Conservation (phyloP, 2,888 invertebrate species). For the Ectemnius continuus region DNA sequence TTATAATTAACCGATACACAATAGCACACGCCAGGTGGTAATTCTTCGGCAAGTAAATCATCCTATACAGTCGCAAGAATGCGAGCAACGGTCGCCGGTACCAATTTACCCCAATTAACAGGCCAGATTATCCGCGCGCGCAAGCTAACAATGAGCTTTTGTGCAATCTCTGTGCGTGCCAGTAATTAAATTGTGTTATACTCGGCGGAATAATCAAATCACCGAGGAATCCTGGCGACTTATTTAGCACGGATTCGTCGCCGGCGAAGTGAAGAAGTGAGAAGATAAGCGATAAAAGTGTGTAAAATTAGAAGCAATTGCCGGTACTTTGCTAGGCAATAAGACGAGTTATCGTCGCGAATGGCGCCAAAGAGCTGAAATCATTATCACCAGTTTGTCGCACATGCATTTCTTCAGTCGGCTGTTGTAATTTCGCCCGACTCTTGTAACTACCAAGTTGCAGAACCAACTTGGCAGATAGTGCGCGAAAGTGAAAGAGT, state of each 20-base stretch:
- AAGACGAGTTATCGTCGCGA: conserved; percentile 34
- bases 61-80: too few relatives aligned
- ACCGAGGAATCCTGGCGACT: not conserved
- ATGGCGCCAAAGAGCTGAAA: conserved; percentile 48
- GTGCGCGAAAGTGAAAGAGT: not conserved
- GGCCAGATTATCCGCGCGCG: conserved; percentile 33
- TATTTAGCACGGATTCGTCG: not conserved
- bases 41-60: too few relatives aligned
- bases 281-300: conserved; percentile 43
- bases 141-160: too few relatives aligned
- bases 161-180: too few relatives aligned
- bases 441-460: not conserved
- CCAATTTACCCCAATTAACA: conserved; percentile 2
- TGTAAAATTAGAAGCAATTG: conserved; percentile 57
- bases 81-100: too few relatives aligned
- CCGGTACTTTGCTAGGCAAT: conserved; percentile 10
- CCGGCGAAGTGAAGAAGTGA: conserved; percentile 24
- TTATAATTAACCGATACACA: too few relatives aligned
- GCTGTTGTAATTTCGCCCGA: conserved; percentile 12
- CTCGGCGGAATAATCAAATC: conserved; percentile 12
- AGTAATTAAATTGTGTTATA: not conserved
- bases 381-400: conserved; percentile 43
- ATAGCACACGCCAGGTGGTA: too few relatives aligned
- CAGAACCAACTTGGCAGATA: conserved; percentile 3
- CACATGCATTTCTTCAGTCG: conserved; percentile 14